Evolutionary conservation across 2,797 vertebrate species (phyloP), one percentile per base, ranked within the genome.

Genomic region (Myiothlypis coronata): DNA sequence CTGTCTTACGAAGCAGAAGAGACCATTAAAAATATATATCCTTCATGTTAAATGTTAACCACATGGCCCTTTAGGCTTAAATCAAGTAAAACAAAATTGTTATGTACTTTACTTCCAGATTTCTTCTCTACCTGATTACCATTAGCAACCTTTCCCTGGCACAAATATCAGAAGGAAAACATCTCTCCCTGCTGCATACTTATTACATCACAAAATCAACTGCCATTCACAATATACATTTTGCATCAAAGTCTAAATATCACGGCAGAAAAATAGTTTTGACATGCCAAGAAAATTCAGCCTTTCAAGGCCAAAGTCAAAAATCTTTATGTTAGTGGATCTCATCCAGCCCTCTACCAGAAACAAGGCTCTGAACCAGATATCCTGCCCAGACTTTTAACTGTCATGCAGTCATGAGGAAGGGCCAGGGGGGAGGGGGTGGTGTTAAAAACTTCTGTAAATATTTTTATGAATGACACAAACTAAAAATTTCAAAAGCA

Each of bases 401-500:
- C 5, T 79, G 16, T 37, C 34, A 9, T 59, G 56, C 39, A 55
- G 24, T 19, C 1, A 34, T 6, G 14, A 18, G 8, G 17, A 60
- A 37, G 57, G 35, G 26, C 8, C 1, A 19, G 4, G 11, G 2
- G 28, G 9, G 2, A 1, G 8, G 14, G 21, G 2, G 2, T 4
- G 8, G 14, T 12, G 15, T 11, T 82, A 32, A 82, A 90, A 82
- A 28, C 2, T 49, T 74, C 2, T 49, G 16, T 41, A 32, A 67
- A 43, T 56, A 77, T 55, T 85, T 79, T 74, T 63, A 20, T 37
- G n/a, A 56, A 34, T 9, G 8, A 50, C 13, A 76, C 8, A 41
- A 77, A 37, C 5, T 74, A 80, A 89, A 96, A 70, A 8, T 35
- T 74, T 87, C 28, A 67, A 67, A 82, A 67, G 14, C 27, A 65